A percentile compares a stretch with the other conserved stretches of the same genome.
Evolutionary conservation across 2,888 invertebrate species (phyloP).

Genomic region (Parnassius glacialis): DNA sequence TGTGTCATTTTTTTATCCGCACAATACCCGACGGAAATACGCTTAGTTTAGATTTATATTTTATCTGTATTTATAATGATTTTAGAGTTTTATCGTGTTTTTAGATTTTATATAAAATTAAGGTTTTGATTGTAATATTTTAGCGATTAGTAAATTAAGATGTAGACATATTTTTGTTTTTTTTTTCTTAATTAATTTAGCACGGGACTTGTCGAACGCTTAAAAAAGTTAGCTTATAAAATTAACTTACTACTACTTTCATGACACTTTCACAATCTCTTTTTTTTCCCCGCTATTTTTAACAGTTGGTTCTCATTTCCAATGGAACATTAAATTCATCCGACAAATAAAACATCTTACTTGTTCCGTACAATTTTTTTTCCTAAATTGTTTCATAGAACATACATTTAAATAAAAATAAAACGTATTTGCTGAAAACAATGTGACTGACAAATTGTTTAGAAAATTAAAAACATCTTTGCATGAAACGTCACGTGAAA

Average conservation of each 20-base stretch:
- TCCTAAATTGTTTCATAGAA: too few relatives aligned
- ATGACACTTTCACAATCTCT: background rate
- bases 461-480: too few relatives aligned
- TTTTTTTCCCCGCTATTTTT: background rate
- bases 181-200: slow-evolving; percentile 11
- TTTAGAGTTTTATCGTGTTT: slow-evolving; percentile 33
- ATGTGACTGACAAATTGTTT: too few relatives aligned
- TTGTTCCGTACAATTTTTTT: too few relatives aligned
- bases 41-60: slow-evolving; percentile 58
- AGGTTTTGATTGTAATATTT: slow-evolving; percentile 42
- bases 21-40: slow-evolving; percentile 58
- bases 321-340: too few relatives aligned
- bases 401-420: too few relatives aligned
- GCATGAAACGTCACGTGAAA: too few relatives aligned
- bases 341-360: too few relatives aligned
- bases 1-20: slow-evolving; percentile 41
- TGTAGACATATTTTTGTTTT: slow-evolving; percentile 12
- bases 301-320: too few relatives aligned
- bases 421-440: too few relatives aligned
- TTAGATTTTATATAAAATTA: slow-evolving; percentile 51
- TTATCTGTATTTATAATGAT: slow-evolving; percentile 50
- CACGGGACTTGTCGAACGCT: slow-evolving; percentile 5
- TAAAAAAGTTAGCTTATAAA: too few relatives aligned
- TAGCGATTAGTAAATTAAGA: slow-evolving; percentile 30
- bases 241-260: too few relatives aligned